Percentiles rank a stretch among this genome's conserved stretches.
These are phyloP conservation scores for Hanleya hanleyi DNA, from an alignment of 2,888 invertebrate species.

Conservation along the genomic window DNA sequence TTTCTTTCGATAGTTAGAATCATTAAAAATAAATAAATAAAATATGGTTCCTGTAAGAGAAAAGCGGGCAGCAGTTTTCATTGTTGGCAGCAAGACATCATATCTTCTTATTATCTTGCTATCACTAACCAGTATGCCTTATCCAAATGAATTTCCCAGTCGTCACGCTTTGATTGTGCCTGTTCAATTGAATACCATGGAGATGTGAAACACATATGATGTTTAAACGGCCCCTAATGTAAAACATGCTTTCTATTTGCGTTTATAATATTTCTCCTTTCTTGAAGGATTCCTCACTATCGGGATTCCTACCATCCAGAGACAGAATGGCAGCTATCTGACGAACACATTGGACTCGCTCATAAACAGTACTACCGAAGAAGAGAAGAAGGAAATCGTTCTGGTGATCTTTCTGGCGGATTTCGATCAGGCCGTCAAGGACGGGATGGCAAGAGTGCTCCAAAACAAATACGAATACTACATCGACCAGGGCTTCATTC, in stretches of 20 bases:
- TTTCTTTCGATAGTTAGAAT: too few species aligned
- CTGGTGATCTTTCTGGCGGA: conserved; percentile 74
- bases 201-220: not conserved
- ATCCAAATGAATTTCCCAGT: too few species aligned
- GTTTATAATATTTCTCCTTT: not conserved
- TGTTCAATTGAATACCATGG: too few species aligned
- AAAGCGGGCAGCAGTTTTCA: too few species aligned
- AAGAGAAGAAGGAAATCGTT: conserved; percentile 64
- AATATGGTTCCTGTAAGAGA: too few species aligned
- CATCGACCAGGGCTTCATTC: conserved; percentile 59
- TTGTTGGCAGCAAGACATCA: too few species aligned
- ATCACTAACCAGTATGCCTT: too few species aligned
- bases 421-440: conserved; percentile 56
- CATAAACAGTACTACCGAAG: conserved; percentile 60
- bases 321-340: conserved; percentile 70
- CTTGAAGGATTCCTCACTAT: conserved; percentile 70
- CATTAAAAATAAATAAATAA: too few species aligned
- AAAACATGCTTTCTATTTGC: not conserved
- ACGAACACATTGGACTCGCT: conserved; percentile 70
- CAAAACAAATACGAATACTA: conserved; percentile 37
- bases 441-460: conserved; percentile 41
- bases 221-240: not conserved
- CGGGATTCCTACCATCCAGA: conserved; percentile 72
- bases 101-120: too few species aligned
- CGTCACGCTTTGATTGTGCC: too few species aligned